Base-by-base conservation (phyloP, 2,797 vertebrate species). In the Poecilia gillii region DNA sequence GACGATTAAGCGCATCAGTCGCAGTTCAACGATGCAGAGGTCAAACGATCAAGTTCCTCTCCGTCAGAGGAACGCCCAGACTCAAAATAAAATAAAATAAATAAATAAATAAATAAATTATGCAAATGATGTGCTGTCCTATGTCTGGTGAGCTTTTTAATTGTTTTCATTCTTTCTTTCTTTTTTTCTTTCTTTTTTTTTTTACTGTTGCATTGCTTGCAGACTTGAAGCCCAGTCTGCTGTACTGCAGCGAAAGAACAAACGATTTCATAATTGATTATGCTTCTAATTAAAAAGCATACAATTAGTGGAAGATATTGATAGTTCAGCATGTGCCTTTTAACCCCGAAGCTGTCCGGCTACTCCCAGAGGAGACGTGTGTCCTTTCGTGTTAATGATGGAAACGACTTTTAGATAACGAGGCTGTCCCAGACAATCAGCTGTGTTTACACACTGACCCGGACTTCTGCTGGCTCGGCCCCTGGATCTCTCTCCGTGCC, bases 1-100 rank as follows among this genome's bases (percentile, higher is more conserved):
- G 96, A 97, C 94, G 96, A 97, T 97, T 97, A 97, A 95, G 95
- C 96, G 96, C 96, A 96, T 97, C 94, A 94, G 95, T 97, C 94
- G 93, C 96, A 96, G 94, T 95, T 96, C 95, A 96, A 96, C 94
- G 92, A 95, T 91, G 93, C 86, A 92, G 94, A 96, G 96, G 95
- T 96, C 94, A 94, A 92, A 94, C 81, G 86, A 93, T 93, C 92
- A 92, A 85, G 87, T 94, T 94, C 76, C 91, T 82, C 28, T 91
- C 85, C 86, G 78, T 85, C 84, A 53, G 85, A 81, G 80, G 79
- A 86, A 78, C 80, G 49, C 74, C 84, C 83, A 93, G 86, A 84
- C 86, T 88, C 85, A 14, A 75, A 28, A 39, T 41, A 33, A 75
- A 28, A 39, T 41, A 33, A 73, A 85, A 74, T 87, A 45, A 12